Base-by-base conservation (phyloP, 2,797 vertebrate genomes). In the Apodemus agrarius region DNA sequence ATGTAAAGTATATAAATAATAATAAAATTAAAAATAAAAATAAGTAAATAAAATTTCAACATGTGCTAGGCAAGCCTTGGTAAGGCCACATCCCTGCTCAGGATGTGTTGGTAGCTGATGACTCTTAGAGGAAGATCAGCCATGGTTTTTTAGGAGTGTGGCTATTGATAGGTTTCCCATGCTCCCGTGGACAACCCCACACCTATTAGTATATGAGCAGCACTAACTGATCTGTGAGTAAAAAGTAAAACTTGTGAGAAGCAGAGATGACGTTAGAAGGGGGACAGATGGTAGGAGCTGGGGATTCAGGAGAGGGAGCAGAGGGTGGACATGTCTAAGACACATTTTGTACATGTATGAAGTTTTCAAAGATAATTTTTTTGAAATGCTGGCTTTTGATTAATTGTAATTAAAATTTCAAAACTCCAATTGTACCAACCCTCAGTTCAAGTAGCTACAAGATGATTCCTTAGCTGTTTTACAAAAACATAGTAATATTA, bases 401-500 rank as follows among this genome's bases (percentile, higher is more conserved):
- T 26, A 92, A 49, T 3, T 95, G 16, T 2, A 78, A 91, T 57
- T 79, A 46, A 16, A 93, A 69, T 94, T 96, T 63, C 78, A 29
- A 95, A 94, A 46, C 46, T 95, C 63, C 87, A 72, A 19, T 72
- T 72, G 16, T 37, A 72, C 34, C 67, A 72, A n/a, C 16, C 67
- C 37, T 72, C 67, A 72, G 17, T 72, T 72, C 34, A 72, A 75
- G 29, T 13, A 65, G 90, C 76, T 96, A 86, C 37, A 92, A 52
- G 29, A 29, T 83, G 31, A 3, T 88, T 57, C 34, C 37, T 29
- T 76, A 61, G 72, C n/a, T 72, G 88, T 24, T 76, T 97, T 63
- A 80, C 3, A 87, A 88, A 14, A 1, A 13, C 24, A 57, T 83
- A n/a, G 52, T 22, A 61, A 34, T 49, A 92, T 85, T 86, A 54